Base-by-base conservation (phyloP, 2,888 invertebrate genomes). In the Sacculina carcini region DNA sequence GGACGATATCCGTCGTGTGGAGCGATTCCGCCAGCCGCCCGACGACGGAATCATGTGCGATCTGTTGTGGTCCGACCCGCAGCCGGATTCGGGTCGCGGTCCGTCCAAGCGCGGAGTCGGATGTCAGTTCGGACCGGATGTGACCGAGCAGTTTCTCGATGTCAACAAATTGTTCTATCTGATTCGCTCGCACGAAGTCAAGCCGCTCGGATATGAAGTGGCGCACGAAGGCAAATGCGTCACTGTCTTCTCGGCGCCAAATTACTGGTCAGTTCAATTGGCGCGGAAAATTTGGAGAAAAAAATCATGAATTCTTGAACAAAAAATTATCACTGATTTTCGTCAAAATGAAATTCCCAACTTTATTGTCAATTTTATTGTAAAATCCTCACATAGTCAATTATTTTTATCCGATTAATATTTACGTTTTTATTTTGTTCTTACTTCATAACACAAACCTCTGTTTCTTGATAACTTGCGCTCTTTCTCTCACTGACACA, bases 181-280 rank as follows among this genome's bases (percentile, higher is more conserved):
- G 59, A 81, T 99, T 53, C 73, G 96, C 53, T 55, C 55, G 1
- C 98, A 98, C 65, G 98, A 98, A 66, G 94, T 96, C 48, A 96
- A 96, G 69, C 79, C 82, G 60, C 81, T 84, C 52, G 98, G 98
- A 1, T 98, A 92, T 63, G 96, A 98, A 67, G 70, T 86, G 42
- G 82, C 84, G 28, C 98, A 98, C 64, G 77, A 84, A 62, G 90
- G 87, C 34, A 85, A 85, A 64, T 96, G 96, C 65, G 86, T 96
- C 63, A 98, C 98, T 12, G 92, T 98, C 47, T 99, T 98, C 73
- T 94, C 94, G 1, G 98, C 98, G 59, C 98, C 98, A 57, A 99
- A 99, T 67, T 98, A 98, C 74, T 98, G 96, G 89, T 89, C 66
- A 66, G 68, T 51, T 24, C 31, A 28, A 10, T 12, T 21, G 16